Conservation (phyloP, 2,888 invertebrate species). For the Oegoconia quadripuncta region DNA sequence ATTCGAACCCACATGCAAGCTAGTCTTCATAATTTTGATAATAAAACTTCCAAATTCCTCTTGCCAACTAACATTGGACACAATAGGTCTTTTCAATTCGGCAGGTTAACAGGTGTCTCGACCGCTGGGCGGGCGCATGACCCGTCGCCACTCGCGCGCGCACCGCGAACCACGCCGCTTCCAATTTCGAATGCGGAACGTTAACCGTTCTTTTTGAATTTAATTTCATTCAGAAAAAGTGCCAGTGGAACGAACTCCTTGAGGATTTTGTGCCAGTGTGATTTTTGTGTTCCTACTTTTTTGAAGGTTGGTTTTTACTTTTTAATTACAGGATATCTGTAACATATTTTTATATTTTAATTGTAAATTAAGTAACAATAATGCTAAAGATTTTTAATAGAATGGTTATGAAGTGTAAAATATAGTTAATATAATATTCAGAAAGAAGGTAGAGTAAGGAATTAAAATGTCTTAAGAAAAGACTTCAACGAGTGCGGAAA, state of each 20-base stretch:
- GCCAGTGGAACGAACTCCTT: slow-evolving; percentile 59
- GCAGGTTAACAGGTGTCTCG: slow-evolving; percentile 53
- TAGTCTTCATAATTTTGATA: not conserved
- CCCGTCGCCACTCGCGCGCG: slow-evolving; percentile 72
- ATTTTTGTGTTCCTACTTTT: slow-evolving; percentile 35
- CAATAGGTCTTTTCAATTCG: slow-evolving; percentile 46
- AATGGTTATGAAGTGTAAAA: not conserved
- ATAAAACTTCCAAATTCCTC: no score
- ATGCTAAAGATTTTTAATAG: not conserved
- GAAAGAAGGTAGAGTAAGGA: not conserved
- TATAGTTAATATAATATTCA: not conserved
- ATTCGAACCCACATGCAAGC: not conserved
- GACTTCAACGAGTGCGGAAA: slow-evolving; percentile 63
- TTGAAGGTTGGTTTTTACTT: slow-evolving; percentile 45
- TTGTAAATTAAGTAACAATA: not conserved
- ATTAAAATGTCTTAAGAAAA: slow-evolving; percentile 40
- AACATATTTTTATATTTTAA: slow-evolving; percentile 8
- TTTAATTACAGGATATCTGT: slow-evolving; percentile 2
- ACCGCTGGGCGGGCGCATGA: slow-evolving; percentile 51
- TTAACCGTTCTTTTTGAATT: slow-evolving; percentile 47
- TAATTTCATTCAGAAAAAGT: slow-evolving; percentile 42
- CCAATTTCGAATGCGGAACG: slow-evolving; percentile 53
- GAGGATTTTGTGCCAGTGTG: slow-evolving; percentile 70
- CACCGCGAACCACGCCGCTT: slow-evolving; percentile 65
- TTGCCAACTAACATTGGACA: no score